Evolutionary conservation across 2,797 vertebrate genomes (phyloP).

Genomic region (Tadarida brasiliensis): DNA sequence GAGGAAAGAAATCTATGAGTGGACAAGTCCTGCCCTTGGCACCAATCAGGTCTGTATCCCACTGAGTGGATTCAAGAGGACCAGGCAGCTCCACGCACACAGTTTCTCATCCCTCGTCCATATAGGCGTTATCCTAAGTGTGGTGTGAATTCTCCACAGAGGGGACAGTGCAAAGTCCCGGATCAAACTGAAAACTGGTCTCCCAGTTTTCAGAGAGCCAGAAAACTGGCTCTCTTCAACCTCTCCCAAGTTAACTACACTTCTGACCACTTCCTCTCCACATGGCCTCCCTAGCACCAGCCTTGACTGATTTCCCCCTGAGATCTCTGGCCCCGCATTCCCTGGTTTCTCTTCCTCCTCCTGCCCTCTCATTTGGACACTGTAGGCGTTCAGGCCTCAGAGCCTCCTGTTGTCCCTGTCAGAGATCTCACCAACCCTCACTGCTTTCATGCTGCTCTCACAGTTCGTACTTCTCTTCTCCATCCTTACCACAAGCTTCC

Average conservation of each 20-base stretch:
- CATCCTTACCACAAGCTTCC: not conserved
- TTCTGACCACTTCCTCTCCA: not conserved
- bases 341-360: not conserved
- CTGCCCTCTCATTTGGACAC: not conserved
- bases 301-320: not conserved
- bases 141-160: not conserved
- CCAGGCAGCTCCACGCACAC: not conserved
- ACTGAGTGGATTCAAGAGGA: not conserved
- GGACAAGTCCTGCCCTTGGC: not conserved
- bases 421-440: not conserved
- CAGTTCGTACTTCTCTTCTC: not conserved
- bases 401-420: not conserved
- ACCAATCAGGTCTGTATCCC: not conserved
- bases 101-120: not conserved
- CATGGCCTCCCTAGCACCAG: not conserved
- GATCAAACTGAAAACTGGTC: not conserved
- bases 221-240: not conserved
- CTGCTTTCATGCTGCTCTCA: not conserved
- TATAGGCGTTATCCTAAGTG: not conserved
- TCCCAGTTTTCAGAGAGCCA: no score
- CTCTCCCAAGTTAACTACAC: not conserved
- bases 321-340: not conserved
- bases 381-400: not conserved
- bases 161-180: not conserved
- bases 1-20: slow-evolving; percentile 49